These are phyloP conservation scores for Phyto melanocephala DNA, from an alignment of 2,888 invertebrate species.

Conservation along the genomic window DNA sequence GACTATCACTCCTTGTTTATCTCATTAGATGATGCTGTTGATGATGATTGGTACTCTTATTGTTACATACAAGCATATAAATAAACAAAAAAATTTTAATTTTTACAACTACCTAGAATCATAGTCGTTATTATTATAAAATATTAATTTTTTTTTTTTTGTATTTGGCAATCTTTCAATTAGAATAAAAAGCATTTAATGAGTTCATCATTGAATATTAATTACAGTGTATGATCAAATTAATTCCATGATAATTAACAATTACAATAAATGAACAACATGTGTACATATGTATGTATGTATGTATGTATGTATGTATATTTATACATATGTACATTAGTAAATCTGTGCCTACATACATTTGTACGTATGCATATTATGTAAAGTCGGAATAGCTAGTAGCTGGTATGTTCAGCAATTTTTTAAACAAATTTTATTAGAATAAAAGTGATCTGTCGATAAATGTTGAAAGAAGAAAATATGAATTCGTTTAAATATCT, in stretches of 20 bases:
- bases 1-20: neutral
- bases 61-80: no score
- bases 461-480: neutral
- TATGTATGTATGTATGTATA: neutral
- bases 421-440: neutral
- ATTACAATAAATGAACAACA: neutral
- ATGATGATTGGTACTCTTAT: no score
- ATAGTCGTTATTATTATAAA: no score
- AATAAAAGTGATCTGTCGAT: neutral
- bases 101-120: no score
- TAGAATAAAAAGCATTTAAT: neutral
- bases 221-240: slow-evolving; percentile 30
- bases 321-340: neutral
- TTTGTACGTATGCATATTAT: no score
- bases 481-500: neutral
- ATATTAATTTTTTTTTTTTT: no score
- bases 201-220: neutral
- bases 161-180: neutral
- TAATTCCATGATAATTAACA: slow-evolving; percentile 36
- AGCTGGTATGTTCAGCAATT: neutral
- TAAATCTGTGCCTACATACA: neutral
- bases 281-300: neutral
- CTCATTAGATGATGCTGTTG: neutral
- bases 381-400: neutral
- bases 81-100: no score